Evolutionary conservation across 2,797 vertebrate genomes (phyloP).

Genomic region (Xenopus petersii): DNA sequence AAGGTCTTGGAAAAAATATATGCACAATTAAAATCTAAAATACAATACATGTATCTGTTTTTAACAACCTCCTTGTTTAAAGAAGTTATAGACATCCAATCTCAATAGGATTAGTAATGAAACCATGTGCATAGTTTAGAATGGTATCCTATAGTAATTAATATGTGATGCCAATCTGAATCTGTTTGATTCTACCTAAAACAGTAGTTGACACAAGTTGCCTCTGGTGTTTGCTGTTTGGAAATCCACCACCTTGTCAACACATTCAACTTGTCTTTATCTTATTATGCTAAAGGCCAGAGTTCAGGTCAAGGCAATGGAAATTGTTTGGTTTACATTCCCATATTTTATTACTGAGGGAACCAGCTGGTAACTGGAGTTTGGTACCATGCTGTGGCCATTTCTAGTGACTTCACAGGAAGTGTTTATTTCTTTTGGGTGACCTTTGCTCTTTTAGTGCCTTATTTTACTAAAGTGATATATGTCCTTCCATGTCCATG

Average conservation of each 20-base stretch:
- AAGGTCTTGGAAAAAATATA: no score
- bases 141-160: no score
- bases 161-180: no score
- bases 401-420: not conserved
- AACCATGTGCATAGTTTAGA: no score
- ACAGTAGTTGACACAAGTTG: not conserved
- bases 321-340: not conserved
- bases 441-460: not conserved
- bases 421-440: conserved; percentile 3
- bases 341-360: not conserved
- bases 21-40: no score
- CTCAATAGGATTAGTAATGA: no score
- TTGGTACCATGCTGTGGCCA: not conserved
- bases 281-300: not conserved
- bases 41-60: no score
- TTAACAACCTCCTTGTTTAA: no score
- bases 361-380: not conserved
- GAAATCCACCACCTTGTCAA: not conserved
- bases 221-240: not conserved
- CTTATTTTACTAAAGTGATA: no score
- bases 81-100: no score
- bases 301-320: not conserved
- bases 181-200: no score
- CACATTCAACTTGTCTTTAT: not conserved
- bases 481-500: no score